These are phyloP conservation scores for Prionailurus viverrinus DNA, from an alignment of 2,113 vertebrate species.

Conservation along the genomic window DNA sequence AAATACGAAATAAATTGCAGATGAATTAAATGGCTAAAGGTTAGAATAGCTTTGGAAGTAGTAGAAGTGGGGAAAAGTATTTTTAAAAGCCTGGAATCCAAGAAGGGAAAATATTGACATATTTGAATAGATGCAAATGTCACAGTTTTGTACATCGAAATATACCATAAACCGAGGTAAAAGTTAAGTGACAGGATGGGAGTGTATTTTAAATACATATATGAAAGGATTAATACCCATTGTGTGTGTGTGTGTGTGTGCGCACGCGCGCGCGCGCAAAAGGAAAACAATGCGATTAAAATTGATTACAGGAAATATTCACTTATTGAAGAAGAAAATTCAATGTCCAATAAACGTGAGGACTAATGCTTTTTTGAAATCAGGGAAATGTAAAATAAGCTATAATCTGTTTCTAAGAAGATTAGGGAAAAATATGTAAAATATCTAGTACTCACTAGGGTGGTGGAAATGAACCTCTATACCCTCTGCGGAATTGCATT, in stretches of 20 bases:
- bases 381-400: conserved; percentile 37
- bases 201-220: background rate
- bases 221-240: background rate
- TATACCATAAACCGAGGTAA: conserved; percentile 13
- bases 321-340: conserved; percentile 41
- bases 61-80: background rate
- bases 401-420: background rate
- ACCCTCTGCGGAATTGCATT: background rate
- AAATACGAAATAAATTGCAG: background rate
- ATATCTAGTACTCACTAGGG: conserved; percentile 22
- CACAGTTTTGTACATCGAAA: conserved; percentile 1
- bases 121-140: conserved; percentile 35
- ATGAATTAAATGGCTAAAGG: background rate
- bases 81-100: conserved; percentile 6
- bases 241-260: background rate
- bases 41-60: background rate
- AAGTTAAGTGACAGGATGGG: background rate
- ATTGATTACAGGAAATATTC: background rate
- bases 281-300: conserved; percentile 37
- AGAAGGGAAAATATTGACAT: conserved; percentile 3
- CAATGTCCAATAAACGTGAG: background rate
- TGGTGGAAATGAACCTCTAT: background rate
- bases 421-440: conserved; percentile 19
- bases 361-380: conserved; percentile 29
- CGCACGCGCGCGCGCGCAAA: background rate